phyloP scores from a whole-genome alignment of 2,113 vertebrate species.

The Apteryx mantelli region DNA sequence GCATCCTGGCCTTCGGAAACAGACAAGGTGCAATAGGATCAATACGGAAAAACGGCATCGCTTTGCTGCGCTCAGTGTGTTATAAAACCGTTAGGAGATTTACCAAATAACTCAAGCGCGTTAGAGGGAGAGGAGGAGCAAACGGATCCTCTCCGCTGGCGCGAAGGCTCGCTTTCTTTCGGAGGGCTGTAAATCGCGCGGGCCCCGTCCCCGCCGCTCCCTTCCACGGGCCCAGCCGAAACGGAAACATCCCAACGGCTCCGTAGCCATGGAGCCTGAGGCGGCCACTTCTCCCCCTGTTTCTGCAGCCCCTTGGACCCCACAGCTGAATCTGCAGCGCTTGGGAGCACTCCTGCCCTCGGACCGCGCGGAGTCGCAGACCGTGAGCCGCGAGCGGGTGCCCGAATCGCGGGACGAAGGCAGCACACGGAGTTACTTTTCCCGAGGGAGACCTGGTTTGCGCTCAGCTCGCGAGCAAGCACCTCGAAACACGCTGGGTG shows the following conservation, averaged over 20 bases:
- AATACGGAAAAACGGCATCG: constrained; percentile 37
- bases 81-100: constrained; percentile 74
- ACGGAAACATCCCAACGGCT: not conserved
- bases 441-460: no score
- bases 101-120: constrained; percentile 71
- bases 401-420: no score
- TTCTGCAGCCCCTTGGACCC: no score
- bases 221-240: not conserved
- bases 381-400: no score
- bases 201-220: not conserved
- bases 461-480: no score
- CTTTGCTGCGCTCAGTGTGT: constrained; percentile 65
- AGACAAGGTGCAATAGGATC: constrained; percentile 55
- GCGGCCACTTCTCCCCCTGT: no score
- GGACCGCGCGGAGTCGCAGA: no score
- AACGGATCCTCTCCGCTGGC: constrained; percentile 36
- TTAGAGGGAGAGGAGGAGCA: constrained; percentile 56
- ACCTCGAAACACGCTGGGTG: no score
- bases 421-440: no score
- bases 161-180: not conserved
- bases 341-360: no score
- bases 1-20: constrained; percentile 41
- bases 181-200: not conserved
- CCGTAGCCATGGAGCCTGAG: no score
- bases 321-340: no score